Evolutionary conservation across 1,140 invertebrate genomes (phyloP).

Genomic region (Drosophila bocki): DNA sequence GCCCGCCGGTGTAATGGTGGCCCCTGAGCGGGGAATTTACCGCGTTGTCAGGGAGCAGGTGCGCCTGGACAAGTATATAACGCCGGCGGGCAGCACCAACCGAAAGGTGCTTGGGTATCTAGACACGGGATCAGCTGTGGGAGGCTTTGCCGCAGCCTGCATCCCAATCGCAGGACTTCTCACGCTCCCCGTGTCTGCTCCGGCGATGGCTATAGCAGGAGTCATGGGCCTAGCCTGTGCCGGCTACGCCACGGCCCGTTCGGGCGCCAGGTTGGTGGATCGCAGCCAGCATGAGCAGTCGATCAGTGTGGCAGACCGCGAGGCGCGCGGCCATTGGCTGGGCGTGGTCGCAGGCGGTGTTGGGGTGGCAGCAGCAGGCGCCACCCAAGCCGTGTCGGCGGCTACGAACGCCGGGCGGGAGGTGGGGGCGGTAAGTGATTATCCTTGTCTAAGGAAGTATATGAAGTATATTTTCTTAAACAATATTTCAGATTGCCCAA

Average conservation of each 20-base stretch:
- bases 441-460: neutral
- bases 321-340: slow-evolving; percentile 68
- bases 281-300: slow-evolving; percentile 74
- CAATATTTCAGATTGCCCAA: slow-evolving; percentile 51
- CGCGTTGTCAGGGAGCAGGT: slow-evolving; percentile 20
- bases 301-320: slow-evolving; percentile 56
- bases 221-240: slow-evolving; percentile 53
- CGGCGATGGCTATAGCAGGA: slow-evolving; percentile 54
- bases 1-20: slow-evolving; percentile 67
- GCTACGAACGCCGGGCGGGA: slow-evolving; percentile 61
- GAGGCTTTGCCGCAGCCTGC: slow-evolving; percentile 67
- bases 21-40: slow-evolving; percentile 64
- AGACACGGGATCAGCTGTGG: slow-evolving; percentile 50
- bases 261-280: slow-evolving; percentile 53
- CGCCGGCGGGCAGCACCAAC: slow-evolving; percentile 39
- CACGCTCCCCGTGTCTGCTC: slow-evolving; percentile 56
- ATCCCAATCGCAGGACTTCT: slow-evolving; percentile 51
- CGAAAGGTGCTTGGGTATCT: slow-evolving; percentile 28
- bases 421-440: slow-evolving; percentile 61
- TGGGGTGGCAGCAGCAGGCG: slow-evolving; percentile 68
- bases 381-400: slow-evolving; percentile 56
- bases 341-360: slow-evolving; percentile 57
- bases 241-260: slow-evolving; percentile 60
- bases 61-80: slow-evolving; percentile 48
- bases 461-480: neutral